Evolutionary conservation across 1,140 invertebrate species (phyloP).

Genomic region (Yoshiicerus persimilis): DNA sequence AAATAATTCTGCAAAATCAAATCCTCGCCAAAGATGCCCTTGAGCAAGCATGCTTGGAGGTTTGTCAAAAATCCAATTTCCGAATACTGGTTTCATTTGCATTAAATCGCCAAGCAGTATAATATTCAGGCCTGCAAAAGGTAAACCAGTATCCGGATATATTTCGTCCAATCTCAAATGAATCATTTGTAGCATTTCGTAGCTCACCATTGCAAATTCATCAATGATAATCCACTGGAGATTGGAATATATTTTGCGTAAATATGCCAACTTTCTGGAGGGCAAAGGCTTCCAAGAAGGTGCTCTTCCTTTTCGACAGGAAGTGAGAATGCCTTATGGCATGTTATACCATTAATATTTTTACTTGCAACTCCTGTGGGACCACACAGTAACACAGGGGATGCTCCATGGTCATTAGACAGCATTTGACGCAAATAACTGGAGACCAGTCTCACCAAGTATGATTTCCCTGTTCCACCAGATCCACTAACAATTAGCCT

Average conservation of each 20-base stretch:
- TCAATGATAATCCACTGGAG: neutral
- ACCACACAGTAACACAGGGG: neutral
- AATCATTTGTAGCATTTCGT: neutral
- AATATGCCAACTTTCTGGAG: neutral
- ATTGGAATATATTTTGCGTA: conserved; percentile 11
- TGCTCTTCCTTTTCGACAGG: neutral
- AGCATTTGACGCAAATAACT: neutral
- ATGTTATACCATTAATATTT: neutral
- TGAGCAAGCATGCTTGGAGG: neutral
- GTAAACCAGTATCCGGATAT: neutral
- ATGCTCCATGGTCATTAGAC: neutral
- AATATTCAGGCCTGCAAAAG: conserved; percentile 42
- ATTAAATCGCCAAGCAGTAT: conserved; percentile 39
- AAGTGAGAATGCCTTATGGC: neutral
- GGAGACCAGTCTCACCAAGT: neutral
- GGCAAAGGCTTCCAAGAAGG: neutral
- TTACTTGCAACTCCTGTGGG: neutral
- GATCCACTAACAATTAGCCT: neutral
- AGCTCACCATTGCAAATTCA: neutral
- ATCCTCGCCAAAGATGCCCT: neutral
- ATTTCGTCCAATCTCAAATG: neutral
- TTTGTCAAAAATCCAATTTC: conserved; percentile 21
- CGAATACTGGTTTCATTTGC: conserved; percentile 32
- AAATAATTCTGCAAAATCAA: neutral
- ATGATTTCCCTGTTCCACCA: neutral